Evolutionary conservation across 2,888 invertebrate species (phyloP).

Genomic region (Drosophila imparisetae): DNA sequence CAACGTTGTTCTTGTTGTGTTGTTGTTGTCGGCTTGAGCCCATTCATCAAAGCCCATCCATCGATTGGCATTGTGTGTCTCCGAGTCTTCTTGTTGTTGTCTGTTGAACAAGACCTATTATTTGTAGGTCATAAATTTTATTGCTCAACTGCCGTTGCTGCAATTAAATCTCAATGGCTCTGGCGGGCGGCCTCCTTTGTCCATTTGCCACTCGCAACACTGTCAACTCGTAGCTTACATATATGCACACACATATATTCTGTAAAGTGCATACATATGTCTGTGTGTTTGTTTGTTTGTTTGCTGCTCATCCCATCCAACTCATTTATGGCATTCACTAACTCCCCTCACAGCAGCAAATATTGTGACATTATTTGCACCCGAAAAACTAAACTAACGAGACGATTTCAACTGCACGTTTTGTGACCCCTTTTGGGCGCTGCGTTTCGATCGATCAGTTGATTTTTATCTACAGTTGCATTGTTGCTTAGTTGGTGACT

Average conservation of each 20-base stretch:
- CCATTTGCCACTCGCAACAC: slow-evolving; percentile 44
- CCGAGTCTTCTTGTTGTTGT: slow-evolving; percentile 14
- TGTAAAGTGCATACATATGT: not conserved
- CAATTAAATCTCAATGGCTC: slow-evolving; percentile 83
- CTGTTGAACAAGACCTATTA: slow-evolving; percentile 79
- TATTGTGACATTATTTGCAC: slow-evolving; percentile 54
- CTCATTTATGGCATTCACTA: slow-evolving; percentile 3
- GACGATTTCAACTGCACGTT: slow-evolving; percentile 36
- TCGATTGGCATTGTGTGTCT: slow-evolving; percentile 56
- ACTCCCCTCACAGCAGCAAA: slow-evolving; percentile 36
- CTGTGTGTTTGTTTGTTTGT: not conserved
- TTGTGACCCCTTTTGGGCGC: slow-evolving; percentile 17
- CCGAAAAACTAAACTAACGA: slow-evolving; percentile 42
- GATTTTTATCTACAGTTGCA: slow-evolving; percentile 35
- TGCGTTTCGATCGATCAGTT: slow-evolving; percentile 35
- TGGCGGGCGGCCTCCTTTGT: slow-evolving; percentile 67
- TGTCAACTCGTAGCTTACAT: slow-evolving; percentile 10
- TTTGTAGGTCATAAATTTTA: slow-evolving; percentile 84
- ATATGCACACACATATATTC: not conserved
- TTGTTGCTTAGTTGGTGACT: slow-evolving; percentile 11
- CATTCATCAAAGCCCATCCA: slow-evolving; percentile 70
- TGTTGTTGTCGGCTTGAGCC: slow-evolving; percentile 43
- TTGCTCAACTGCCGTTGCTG: slow-evolving; percentile 82
- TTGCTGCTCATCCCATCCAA: not conserved
- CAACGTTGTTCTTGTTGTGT: slow-evolving; percentile 25